Evolutionary conservation across 2,113 vertebrate species (phyloP), one percentile per base, ranked within the genome.

Genomic region (Cheilinus undulatus): DNA sequence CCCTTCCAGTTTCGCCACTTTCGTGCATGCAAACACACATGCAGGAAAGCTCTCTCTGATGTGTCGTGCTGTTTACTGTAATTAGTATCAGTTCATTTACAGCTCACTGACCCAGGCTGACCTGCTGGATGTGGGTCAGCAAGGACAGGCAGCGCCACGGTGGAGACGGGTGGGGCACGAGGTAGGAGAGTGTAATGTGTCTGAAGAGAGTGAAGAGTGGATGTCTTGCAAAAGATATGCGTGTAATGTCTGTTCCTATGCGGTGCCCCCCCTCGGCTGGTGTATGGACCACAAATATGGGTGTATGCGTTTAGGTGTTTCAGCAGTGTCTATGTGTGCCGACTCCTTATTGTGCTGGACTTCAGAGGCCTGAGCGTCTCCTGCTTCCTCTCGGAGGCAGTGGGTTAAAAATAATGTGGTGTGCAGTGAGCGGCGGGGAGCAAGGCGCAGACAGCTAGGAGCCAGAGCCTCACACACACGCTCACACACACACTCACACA

Each of bases 401-500:
- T 82, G 90, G 92, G 93, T 94, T 94, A 94, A 94, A 94, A 94
- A 94, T 94, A 94, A 93, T 93, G 90, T 90, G 89, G 89, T 90
- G 91, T 92, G 88, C 89, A 92, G 87, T 91, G 91, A 92, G 90
- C 80, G 85, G 84, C 82, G 75, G 86, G 87, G 88, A 86, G 86
- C 61, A 60, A 90, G 87, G 88, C 87, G 88, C 92, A 95, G 93
- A 95, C 94, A 94, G 91, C 86, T 92, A 90, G 93, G 94, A 95
- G 94, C 94, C 94, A 92, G 86, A 88, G 86, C 78, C 69, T 74
- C 87, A 72, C 78, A 80, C 86, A 74, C 56, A 60, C 80, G 76
- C 81, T 84, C 71, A 77, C 52, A 76, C 56, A 49, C 43, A 48
- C 53, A 38, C 59, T 59, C 61, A 50, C 68, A 30, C 57, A 50